Base-by-base conservation (phyloP, 2,113 vertebrate genomes). In the Talpa occidentalis region DNA sequence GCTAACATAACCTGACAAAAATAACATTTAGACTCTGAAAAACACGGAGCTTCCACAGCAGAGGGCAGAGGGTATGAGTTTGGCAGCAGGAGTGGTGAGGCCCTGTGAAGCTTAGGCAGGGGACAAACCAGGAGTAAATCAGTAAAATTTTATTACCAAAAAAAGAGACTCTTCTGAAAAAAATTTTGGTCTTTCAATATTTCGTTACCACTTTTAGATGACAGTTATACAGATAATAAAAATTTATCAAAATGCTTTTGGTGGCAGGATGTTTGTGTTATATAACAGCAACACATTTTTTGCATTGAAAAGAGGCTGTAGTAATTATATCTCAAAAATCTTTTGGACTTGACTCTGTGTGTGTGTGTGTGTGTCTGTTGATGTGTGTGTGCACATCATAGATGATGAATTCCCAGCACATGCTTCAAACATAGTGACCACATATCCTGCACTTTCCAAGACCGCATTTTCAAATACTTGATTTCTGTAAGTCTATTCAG, bases 341-440 rank as follows among this genome's bases (percentile, higher is more conserved):
- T 35, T 54, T 74, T 44, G 54, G 54, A 10, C 8, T 28, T 47
- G 49, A n/a, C 28, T 85, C 80, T 56, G 35, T 60, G 54, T 52
- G 21, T 64, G 3, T 0, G 0, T n/a, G 37, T 16, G 0, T 28
- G 4, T 32, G 3, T n/a, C n/a, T n/a, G n/a, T n/a, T n/a, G n/a
- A n/a, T 54, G 60, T 62, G 24, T 52, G 49, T 52, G 16, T 52
- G 49, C 49, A 26, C 4, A 62, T 52, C 49, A 73, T 40, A 40
- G 11, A 22, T 52, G 40, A 81, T 77, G 28, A 87, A n/a, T 6
- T 92, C 81, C 5, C 35, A 70, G 35, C n/a, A 49, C 0, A 2
- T 11, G 9, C 10, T 90, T 60, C 49, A 10, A 66, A 7, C 24
- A 79, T 76, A 11, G 9, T 11, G 26, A 80, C n/a, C 44, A 49